Base-by-base conservation (phyloP, 2,888 invertebrate species). In the Thecophora atra region DNA sequence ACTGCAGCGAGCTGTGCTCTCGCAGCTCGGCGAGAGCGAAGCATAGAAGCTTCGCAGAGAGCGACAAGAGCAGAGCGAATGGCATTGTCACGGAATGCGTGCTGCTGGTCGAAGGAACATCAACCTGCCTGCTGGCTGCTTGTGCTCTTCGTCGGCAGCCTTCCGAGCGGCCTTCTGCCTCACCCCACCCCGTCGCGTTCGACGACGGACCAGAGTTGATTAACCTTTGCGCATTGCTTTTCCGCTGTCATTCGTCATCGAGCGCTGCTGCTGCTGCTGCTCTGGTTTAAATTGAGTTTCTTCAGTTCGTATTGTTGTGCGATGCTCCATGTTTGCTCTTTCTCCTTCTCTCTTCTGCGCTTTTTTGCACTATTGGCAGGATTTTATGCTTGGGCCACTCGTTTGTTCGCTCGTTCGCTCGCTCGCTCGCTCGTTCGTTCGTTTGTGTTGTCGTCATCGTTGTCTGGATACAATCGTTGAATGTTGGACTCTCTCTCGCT, bases 151-250 rank as follows among this genome's bases (percentile, higher is more conserved):
- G 26, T 54, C 64, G 19, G 37, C 63, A 70, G 70, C 70, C 70
- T 70, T 70, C 63, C 52, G 52, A 63, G 62, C 52, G 70, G 70
- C 70, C 70, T 70, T 70, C 63, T 30, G 42, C 70, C 62, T 52
- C 47, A 52, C 70, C 70, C 30, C 51, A 63, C 62, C 70, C 17
- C 52, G 42, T 63, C 70, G 37, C 4, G 21, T 15, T 26, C 11
- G 19, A 58, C 21, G 7, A 64, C 63, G 44, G 60, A 52, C 11
- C 28, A 80, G 81, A 83, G 83, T 83, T 83, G 82, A 84, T 82
- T 84, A 83, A 83, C 84, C 83, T 83, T 83, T 83, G 79, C 80
- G 76, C 80, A 76, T 82, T 83, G 79, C 80, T 78, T 82, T 84
- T 84, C 77, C 74, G 76, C 78, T 79, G 80, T 70, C 77, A 77